Conservation (phyloP, 2,113 vertebrate species). For the Melanotaenia duboulayi region DNA sequence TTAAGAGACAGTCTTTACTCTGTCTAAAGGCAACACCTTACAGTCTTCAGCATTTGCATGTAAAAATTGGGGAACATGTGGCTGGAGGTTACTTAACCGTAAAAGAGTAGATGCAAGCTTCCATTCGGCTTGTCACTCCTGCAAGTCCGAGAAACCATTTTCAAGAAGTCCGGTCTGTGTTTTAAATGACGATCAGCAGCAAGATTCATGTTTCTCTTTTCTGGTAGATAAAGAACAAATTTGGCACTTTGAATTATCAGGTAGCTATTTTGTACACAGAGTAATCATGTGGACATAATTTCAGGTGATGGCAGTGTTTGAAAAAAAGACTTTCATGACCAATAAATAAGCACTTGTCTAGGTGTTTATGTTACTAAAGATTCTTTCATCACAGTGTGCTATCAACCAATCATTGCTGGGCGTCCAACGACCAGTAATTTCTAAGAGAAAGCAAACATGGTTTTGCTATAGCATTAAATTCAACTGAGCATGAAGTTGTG, state of each 20-base stretch:
- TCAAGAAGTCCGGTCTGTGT: not conserved
- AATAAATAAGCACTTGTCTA: too few species aligned
- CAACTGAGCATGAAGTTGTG: too few species aligned
- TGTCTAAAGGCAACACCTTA: not conserved
- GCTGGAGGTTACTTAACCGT: not conserved
- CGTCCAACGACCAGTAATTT: too few species aligned
- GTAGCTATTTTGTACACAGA: too few species aligned
- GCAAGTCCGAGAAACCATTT: not conserved
- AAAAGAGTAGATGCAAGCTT: not conserved
- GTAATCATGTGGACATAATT: too few species aligned
- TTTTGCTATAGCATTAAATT: too few species aligned
- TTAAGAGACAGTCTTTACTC: conserved; percentile 4
- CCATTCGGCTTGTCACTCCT: not conserved
- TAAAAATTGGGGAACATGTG: not conserved
- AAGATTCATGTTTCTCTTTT: not conserved
- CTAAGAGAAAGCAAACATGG: too few species aligned
- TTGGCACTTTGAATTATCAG: not conserved
- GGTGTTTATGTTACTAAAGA: too few species aligned
- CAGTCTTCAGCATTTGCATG: fast-evolving
- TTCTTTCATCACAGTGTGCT: too few species aligned
- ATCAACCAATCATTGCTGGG: too few species aligned
- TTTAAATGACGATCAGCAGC: not conserved
- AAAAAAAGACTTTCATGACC: too few species aligned
- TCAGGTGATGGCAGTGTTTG: too few species aligned
- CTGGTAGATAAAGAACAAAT: not conserved